Evolutionary conservation across 2,113 vertebrate species (phyloP).

Genomic region (Oreochromis tanganicae): DNA sequence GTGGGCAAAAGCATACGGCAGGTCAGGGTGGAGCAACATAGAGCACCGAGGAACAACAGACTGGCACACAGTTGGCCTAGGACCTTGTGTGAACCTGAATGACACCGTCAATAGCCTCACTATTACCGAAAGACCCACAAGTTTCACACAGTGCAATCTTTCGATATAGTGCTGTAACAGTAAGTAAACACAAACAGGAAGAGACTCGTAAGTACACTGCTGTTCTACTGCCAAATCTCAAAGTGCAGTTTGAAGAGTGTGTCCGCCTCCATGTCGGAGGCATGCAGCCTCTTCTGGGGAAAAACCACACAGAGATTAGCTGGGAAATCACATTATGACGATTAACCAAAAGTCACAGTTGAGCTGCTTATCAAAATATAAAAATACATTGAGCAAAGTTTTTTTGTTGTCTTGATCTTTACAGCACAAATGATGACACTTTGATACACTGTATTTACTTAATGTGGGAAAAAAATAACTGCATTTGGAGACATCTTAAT

Average conservation of each 20-base stretch:
- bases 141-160: slow-evolving; percentile 14
- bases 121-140: neutral
- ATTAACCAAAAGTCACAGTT: slow-evolving; percentile 14
- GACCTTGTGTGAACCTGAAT: neutral
- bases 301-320: slow-evolving; percentile 10
- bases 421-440: neutral
- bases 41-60: slow-evolving; percentile 50
- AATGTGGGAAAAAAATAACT: neutral
- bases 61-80: slow-evolving; percentile 45
- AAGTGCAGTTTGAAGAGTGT: slow-evolving; percentile 47
- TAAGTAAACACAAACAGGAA: slow-evolving; percentile 73
- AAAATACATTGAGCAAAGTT: neutral
- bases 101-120: neutral
- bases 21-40: slow-evolving; percentile 47
- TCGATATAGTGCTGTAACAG: slow-evolving; percentile 22
- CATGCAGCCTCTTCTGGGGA: slow-evolving; percentile 31
- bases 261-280: slow-evolving; percentile 23
- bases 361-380: neutral
- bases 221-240: slow-evolving; percentile 46
- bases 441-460: neutral
- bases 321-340: slow-evolving; percentile 36
- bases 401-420: neutral
- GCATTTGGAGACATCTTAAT: neutral
- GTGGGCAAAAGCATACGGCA: slow-evolving; percentile 52
- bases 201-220: slow-evolving; percentile 49